Conservation (phyloP, 2,888 invertebrate genomes). For the Cataglyphis altisquamis region DNA sequence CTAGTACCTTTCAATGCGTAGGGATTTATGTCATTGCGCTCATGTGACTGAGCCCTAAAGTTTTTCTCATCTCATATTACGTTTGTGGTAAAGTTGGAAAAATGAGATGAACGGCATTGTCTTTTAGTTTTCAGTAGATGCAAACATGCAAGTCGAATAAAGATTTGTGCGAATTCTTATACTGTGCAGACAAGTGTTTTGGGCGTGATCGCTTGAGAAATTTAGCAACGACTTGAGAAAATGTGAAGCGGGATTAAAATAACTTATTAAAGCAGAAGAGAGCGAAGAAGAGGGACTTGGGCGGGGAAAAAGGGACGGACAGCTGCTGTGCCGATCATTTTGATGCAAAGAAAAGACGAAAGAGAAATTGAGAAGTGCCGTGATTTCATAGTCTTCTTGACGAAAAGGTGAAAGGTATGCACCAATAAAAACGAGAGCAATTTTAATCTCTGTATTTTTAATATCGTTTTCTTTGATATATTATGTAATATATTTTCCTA, state of each 20-base stretch:
- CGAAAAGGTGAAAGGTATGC: neutral
- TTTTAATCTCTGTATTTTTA: neutral
- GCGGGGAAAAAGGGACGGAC: too few species aligned
- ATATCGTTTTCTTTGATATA: neutral
- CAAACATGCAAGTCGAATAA: neutral
- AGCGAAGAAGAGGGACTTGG: neutral
- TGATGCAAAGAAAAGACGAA: neutral
- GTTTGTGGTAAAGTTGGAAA: neutral
- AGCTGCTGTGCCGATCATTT: slow-evolving; percentile 3
- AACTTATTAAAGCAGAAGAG: neutral
- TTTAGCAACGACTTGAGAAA: neutral
- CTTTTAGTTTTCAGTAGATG: neutral
- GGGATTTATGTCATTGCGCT: too few species aligned
- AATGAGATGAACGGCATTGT: neutral
- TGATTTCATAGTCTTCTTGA: neutral
- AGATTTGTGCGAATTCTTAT: neutral
- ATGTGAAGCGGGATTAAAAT: neutral
- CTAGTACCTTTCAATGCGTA: too few species aligned
- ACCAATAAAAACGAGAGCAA: neutral
- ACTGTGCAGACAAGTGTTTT: neutral
- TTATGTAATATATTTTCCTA: neutral
- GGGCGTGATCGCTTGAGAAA: neutral
- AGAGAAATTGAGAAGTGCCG: neutral
- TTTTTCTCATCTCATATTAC: neutral
- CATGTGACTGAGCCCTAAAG: neutral